Percentiles rank a stretch among this genome's conserved stretches.
phyloP scores from a whole-genome alignment of 2,888 invertebrate species.

The Polia nebulosa region DNA sequence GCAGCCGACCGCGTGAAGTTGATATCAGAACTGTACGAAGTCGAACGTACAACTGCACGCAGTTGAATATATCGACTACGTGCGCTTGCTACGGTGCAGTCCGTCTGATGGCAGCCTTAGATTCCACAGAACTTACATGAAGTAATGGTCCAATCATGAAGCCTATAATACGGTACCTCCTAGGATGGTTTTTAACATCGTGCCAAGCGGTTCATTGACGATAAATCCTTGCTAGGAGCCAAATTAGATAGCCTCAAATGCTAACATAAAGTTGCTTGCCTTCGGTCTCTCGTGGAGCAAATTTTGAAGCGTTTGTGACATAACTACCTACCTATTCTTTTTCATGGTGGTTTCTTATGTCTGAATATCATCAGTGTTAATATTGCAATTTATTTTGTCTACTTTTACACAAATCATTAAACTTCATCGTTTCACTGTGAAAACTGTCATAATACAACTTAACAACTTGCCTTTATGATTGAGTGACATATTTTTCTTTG shows the following conservation, averaged over 20 bases:
- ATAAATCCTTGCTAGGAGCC: slow-evolving; percentile 53
- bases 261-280: slow-evolving; percentile 29
- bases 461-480: neutral
- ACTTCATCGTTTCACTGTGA: no score
- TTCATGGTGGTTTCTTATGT: neutral
- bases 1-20: no score
- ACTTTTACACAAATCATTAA: no score
- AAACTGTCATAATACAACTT: neutral
- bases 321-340: slow-evolving; percentile 10
- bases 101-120: no score
- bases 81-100: no score
- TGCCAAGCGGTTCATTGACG: slow-evolving; percentile 58
- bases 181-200: slow-evolving; percentile 22
- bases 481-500: neutral
- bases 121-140: slow-evolving; percentile 1
- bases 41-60: no score
- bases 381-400: no score
- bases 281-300: neutral
- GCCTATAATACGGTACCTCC: slow-evolving; percentile 2
- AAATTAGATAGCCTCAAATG: slow-evolving; percentile 56
- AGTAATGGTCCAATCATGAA: slow-evolving; percentile 19
- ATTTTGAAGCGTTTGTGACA: slow-evolving; percentile 8
- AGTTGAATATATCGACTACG: no score
- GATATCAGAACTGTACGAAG: no score
- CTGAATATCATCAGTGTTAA: no score